Evolutionary conservation across 2,113 vertebrate species (phyloP).

Genomic region (Numida meleagris): DNA sequence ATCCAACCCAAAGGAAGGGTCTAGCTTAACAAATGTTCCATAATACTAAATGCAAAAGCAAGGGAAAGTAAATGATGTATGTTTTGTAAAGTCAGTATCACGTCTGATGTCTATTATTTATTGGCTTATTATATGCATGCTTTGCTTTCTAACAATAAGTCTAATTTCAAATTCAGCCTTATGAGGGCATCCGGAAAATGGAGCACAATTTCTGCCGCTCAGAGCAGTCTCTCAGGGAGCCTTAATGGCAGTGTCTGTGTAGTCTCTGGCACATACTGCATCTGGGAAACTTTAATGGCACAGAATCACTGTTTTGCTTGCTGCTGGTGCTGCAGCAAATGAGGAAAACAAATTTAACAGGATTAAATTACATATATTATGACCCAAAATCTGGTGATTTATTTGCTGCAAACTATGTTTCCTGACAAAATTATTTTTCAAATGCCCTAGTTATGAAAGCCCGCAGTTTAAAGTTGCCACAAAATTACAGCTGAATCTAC

Average conservation of each 20-base stretch:
- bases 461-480: not conserved
- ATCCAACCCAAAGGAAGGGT: not conserved
- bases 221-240: conserved; percentile 28
- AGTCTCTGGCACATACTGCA: conserved; percentile 2
- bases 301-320: conserved; percentile 16
- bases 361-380: conserved; percentile 22
- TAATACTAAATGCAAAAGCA: not conserved
- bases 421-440: conserved; percentile 7
- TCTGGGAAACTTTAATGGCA: conserved; percentile 13
- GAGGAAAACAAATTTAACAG: conserved; percentile 47
- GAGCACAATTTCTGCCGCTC: conserved; percentile 22
- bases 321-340: conserved; percentile 4
- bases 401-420: conserved; percentile 22
- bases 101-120: conserved; percentile 30
- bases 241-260: conserved; percentile 24
- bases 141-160: conserved; percentile 28
- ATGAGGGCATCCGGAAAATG: conserved; percentile 33
- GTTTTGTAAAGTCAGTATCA: not conserved
- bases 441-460: conserved; percentile 10
- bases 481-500: not conserved
- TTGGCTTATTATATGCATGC: conserved; percentile 9
- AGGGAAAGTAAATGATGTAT: not conserved
- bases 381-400: not conserved
- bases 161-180: conserved; percentile 50
- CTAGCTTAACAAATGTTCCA: not conserved